phyloP scores from a whole-genome alignment of 2,797 vertebrate genomes.

The Hoplostethus atlanticus region DNA sequence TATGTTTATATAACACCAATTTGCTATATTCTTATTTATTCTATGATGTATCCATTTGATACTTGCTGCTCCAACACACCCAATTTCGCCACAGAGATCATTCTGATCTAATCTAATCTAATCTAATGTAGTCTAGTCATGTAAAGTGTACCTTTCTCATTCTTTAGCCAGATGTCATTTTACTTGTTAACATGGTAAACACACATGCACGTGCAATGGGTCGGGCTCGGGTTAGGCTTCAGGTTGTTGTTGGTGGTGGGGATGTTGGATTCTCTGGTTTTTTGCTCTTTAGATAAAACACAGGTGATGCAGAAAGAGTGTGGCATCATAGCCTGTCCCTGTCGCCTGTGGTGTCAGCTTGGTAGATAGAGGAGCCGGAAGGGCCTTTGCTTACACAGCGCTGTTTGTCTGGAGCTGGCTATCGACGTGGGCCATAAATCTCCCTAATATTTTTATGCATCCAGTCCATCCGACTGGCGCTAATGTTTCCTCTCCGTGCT shows the following conservation, averaged over 20 bases:
- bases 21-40: too few species aligned
- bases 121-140: too few species aligned
- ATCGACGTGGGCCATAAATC: constrained; percentile 79
- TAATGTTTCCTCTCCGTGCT: constrained; percentile 69
- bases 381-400: constrained; percentile 71
- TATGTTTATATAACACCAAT: too few species aligned
- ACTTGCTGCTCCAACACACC: too few species aligned
- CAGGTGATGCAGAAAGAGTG: constrained; percentile 46
- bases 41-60: too few species aligned
- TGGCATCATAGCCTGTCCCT: constrained; percentile 43
- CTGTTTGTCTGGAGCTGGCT: constrained; percentile 72
- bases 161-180: too few species aligned
- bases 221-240: background rate
- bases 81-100: too few species aligned
- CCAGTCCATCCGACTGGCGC: constrained; percentile 67
- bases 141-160: too few species aligned
- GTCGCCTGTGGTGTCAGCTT: constrained; percentile 46
- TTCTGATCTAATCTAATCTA: too few species aligned
- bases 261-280: constrained; percentile 22
- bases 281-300: constrained; percentile 24
- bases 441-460: constrained; percentile 75
- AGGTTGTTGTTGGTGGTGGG: background rate
- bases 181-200: too few species aligned
- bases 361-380: constrained; percentile 59
- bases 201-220: too few species aligned